A percentile compares a stretch with the other conserved stretches of the same genome.
Evolutionary conservation across 2,888 invertebrate species (phyloP).

Genomic region (Colostygia pectinataria): DNA sequence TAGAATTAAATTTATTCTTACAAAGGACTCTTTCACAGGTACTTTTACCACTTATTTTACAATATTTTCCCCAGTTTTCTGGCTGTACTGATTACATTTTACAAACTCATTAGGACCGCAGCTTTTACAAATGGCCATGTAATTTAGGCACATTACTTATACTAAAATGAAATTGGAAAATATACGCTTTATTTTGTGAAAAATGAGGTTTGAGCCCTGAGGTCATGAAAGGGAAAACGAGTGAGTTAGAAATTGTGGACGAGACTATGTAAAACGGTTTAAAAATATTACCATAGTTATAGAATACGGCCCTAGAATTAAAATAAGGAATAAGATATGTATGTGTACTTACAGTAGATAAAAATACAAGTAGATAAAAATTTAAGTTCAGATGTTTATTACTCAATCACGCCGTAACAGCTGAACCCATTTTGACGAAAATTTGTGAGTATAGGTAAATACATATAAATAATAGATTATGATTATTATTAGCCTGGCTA

Average conservation of each 20-base stretch:
- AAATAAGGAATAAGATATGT: too few species aligned
- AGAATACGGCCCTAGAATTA: too few species aligned
- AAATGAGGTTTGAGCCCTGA: slow-evolving; percentile 13
- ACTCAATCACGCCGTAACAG: too few species aligned
- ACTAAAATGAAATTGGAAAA: slow-evolving; percentile 17
- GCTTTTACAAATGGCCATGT: slow-evolving; percentile 14
- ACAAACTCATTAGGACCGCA: slow-evolving; percentile 17
- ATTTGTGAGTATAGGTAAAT: too few species aligned
- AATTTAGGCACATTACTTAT: slow-evolving; percentile 18
- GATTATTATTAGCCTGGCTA: too few species aligned
- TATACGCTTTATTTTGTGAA: slow-evolving; percentile 5
- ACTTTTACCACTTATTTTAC: background rate
- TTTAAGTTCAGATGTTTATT: too few species aligned
- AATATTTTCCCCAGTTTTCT: background rate
- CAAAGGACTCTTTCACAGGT: background rate
- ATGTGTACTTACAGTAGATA: too few species aligned
- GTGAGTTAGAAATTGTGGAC: background rate
- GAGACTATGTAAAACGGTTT: too few species aligned
- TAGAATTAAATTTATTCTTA: background rate
- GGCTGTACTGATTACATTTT: slow-evolving; percentile 9
- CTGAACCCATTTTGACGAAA: too few species aligned
- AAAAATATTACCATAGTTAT: too few species aligned
- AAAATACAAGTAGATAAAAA: too few species aligned
- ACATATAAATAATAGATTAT: too few species aligned
- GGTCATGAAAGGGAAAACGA: slow-evolving; percentile 9